Evolutionary conservation across 2,113 vertebrate genomes (phyloP), one percentile per base, ranked within the genome.

Genomic region (Salvelinus sp.): DNA sequence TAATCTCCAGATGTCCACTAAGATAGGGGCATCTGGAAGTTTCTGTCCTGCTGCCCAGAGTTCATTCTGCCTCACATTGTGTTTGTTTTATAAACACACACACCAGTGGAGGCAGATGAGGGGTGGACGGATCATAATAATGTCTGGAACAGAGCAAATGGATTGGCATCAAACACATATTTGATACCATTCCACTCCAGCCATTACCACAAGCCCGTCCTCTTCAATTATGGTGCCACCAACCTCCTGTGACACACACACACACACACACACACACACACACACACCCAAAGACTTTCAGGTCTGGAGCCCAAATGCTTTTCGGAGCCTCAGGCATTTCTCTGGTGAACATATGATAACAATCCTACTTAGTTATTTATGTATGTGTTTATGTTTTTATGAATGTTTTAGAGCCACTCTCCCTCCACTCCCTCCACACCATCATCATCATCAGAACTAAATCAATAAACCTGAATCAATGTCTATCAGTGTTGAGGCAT

Each of bases 1-100:
- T 90, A 89, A 88, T 70, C 74, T 28, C 85, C 90, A 90, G 86
- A 91, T 91, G 91, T 91, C 82, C 68, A 70, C 64, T 66, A n/a
- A 85, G 90, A 91, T 91, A 82, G 80, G 85, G 89, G 89, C 86
- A 91, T 88, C 82, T 89, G 80, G 79, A 73, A 79, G 67, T 84
- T 86, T 86, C 76, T 87, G 84, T 90, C 77, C 84, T 76, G 72
- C 71, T 81, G 83, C 84, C 79, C 44, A 5, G 73, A 82, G 81
- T 87, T 87, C 81, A 90, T 89, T 88, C 81, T 64, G 87, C 75
- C 78, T 76, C 28, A 3, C 28, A 5, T 72, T 79, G 68, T 90
- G 89, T 89, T 92, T 90, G 84, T 88, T 89, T 87, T 88, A 85
- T 88, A 76, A 69, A 82, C 75, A 74, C 74, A 70, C 88, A 87